A percentile compares a stretch with the other conserved stretches of the same genome.
phyloP scores from a whole-genome alignment of 2,888 invertebrate species.

The Heliconius hortense region DNA sequence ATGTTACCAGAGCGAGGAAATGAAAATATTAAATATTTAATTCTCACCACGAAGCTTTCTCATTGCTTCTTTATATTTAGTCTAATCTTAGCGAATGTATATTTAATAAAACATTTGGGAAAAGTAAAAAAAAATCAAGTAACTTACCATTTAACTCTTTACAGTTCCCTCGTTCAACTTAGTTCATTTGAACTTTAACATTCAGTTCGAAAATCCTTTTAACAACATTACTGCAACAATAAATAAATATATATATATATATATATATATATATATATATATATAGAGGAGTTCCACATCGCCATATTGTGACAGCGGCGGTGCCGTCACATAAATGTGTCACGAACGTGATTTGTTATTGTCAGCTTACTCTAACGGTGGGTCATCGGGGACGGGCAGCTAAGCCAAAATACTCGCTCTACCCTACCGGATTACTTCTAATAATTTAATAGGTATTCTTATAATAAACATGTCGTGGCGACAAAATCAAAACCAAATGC shows the following conservation, averaged over 20 bases:
- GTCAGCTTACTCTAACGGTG: constrained; percentile 53
- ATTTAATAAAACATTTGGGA: too few relatives aligned
- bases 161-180: not conserved
- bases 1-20: too few relatives aligned
- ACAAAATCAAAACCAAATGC: constrained; percentile 54
- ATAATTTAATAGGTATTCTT: constrained; percentile 79
- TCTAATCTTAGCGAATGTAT: too few relatives aligned
- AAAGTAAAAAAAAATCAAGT: not conserved
- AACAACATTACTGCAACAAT: constrained; percentile 33
- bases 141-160: not conserved
- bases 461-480: constrained; percentile 79
- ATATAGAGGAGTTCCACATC: constrained; percentile 35
- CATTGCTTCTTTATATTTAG: too few relatives aligned
- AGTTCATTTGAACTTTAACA: too few relatives aligned
- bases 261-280: too few relatives aligned
- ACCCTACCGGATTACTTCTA: constrained; percentile 71
- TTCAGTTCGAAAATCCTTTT: too few relatives aligned
- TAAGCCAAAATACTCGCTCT: constrained; percentile 71
- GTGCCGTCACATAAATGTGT: constrained; percentile 58
- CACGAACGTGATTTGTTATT: constrained; percentile 61
- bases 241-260: too few relatives aligned
- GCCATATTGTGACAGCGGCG: constrained; percentile 33
- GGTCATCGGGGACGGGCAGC: constrained; percentile 56
- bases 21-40: too few relatives aligned
- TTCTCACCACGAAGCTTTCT: too few relatives aligned